phyloP scores from a whole-genome alignment of 1,140 invertebrate genomes.

The Drosophila teissieri region DNA sequence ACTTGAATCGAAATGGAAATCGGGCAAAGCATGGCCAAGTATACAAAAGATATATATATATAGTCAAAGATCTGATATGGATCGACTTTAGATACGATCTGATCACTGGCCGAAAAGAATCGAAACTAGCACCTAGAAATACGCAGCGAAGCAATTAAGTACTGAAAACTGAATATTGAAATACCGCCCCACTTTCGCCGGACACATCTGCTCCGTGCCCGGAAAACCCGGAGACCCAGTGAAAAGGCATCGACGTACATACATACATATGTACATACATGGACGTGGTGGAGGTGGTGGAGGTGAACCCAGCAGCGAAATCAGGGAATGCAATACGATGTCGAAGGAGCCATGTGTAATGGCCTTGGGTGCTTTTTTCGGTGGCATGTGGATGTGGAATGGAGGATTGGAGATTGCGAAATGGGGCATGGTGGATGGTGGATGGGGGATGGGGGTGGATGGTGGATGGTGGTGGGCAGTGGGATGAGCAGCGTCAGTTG shows the following conservation, averaged over 20 bases:
- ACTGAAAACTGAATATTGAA: slow-evolving; percentile 6
- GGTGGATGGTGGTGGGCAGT: neutral
- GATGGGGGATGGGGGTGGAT: too few relatives aligned
- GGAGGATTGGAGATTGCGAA: too few relatives aligned
- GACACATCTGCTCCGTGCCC: slow-evolving; percentile 4
- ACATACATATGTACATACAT: too few relatives aligned
- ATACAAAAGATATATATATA: too few relatives aligned
- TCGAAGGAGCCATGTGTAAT: slow-evolving; percentile 11
- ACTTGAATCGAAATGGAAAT: slow-evolving; percentile 5
- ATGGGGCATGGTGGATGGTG: too few relatives aligned
- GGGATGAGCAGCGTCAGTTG: slow-evolving; percentile 39
- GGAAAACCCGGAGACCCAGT: neutral
- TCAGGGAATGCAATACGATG: slow-evolving; percentile 25
- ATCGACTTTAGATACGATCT: too few relatives aligned
- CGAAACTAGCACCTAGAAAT: neutral
- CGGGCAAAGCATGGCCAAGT: neutral
- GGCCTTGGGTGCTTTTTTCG: slow-evolving; percentile 26
- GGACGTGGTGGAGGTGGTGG: too few relatives aligned
- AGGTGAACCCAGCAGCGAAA: slow-evolving; percentile 8
- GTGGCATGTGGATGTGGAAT: neutral
- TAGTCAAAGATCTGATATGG: neutral
- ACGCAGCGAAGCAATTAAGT: slow-evolving; percentile 23
- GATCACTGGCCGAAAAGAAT: too few relatives aligned
- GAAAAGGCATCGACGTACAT: neutral
- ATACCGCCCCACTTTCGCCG: slow-evolving; percentile 7